Conservation (phyloP, 2,797 vertebrate genomes). For the Siniperca obscura region DNA sequence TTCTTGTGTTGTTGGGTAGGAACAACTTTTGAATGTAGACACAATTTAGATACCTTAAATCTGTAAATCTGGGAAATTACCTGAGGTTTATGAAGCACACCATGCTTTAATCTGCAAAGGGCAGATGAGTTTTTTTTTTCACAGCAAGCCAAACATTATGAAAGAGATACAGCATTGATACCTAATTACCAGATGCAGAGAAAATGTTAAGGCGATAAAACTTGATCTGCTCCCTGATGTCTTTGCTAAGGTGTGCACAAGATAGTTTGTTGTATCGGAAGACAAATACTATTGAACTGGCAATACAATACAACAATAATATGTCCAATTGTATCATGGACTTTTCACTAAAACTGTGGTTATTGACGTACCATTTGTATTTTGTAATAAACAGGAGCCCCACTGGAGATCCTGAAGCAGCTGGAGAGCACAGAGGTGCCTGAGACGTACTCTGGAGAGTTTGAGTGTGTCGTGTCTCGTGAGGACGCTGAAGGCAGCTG, state of each 20-base stretch:
- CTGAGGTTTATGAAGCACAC: neutral
- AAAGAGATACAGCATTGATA: neutral
- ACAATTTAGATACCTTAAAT: neutral
- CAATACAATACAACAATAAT: no score
- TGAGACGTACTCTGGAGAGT: conserved; percentile 92
- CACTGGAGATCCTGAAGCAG: conserved; percentile 91
- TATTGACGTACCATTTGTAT: neutral
- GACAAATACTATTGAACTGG: neutral
- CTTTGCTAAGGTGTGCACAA: neutral
- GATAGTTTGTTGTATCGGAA: neutral
- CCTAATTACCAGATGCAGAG: neutral
- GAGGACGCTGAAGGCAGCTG: conserved; percentile 95
- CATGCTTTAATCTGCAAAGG: neutral
- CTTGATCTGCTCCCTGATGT: neutral
- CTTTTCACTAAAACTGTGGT: neutral
- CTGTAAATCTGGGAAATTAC: neutral
- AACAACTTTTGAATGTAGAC: neutral
- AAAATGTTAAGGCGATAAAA: no score
- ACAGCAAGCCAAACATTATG: neutral
- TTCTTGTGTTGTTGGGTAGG: neutral
- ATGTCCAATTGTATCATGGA: neutral
- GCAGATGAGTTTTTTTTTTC: neutral
- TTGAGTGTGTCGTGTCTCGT: conserved; percentile 91
- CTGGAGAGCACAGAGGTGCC: conserved; percentile 94
- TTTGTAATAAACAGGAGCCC: conserved; percentile 85